Conservation (phyloP, 2,888 invertebrate species). For the Branchellion lobata region DNA sequence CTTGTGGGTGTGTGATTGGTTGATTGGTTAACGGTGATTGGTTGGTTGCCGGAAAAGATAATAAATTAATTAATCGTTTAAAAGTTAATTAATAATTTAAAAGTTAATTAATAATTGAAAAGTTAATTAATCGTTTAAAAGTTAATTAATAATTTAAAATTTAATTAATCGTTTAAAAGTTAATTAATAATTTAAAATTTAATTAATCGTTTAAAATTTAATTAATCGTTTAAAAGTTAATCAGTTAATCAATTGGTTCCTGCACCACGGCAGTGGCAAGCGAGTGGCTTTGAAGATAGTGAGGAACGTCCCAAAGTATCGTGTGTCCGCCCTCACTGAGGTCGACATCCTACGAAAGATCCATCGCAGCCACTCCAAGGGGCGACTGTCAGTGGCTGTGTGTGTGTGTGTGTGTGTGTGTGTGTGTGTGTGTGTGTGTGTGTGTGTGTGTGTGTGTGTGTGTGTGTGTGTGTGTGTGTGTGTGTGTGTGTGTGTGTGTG, state of each 20-base stretch:
- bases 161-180: too few relatives aligned
- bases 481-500: too few relatives aligned
- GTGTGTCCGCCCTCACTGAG: slow-evolving; percentile 97
- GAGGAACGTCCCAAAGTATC: slow-evolving; percentile 98
- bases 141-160: too few relatives aligned
- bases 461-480: background rate
- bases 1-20: slow-evolving; percentile 60
- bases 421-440: background rate
- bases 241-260: background rate
- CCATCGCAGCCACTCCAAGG: slow-evolving; percentile 87
- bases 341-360: slow-evolving; percentile 97
- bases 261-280: background rate
- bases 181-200: too few relatives aligned
- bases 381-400: slow-evolving; percentile 79
- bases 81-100: too few relatives aligned
- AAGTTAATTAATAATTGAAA: too few relatives aligned
- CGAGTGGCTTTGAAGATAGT: slow-evolving; percentile 87
- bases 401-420: background rate
- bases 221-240: background rate
- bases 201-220: background rate
- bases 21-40: background rate
- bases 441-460: background rate
- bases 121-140: too few relatives aligned
- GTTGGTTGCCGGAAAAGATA: too few relatives aligned
- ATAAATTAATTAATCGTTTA: too few relatives aligned